Evolutionary conservation across 1,140 invertebrate species (phyloP).

Genomic region (Neotoxoptera formosana): DNA sequence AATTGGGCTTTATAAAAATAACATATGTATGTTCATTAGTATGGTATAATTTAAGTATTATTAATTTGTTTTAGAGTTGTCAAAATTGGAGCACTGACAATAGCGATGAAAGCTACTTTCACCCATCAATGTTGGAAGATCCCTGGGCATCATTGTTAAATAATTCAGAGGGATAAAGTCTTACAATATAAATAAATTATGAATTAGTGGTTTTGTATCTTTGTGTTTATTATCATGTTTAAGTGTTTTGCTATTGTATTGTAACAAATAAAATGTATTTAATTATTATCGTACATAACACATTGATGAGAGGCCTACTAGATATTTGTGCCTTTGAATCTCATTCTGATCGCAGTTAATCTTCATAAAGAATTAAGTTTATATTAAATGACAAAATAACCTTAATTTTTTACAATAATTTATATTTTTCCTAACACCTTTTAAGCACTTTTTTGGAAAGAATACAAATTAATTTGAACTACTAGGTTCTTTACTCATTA

Average conservation of each 20-base stretch:
- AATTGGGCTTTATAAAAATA: neutral
- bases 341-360: neutral
- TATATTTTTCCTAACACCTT: neutral
- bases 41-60: neutral
- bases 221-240: neutral
- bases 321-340: neutral
- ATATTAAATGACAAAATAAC: neutral
- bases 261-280: neutral
- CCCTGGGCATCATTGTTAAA: slow-evolving; percentile 31
- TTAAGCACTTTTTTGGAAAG: too few species aligned
- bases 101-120: slow-evolving; percentile 14
- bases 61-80: slow-evolving; percentile 11
- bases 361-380: neutral
- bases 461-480: too few species aligned
- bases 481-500: too few species aligned
- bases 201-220: neutral
- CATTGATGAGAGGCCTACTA: neutral
- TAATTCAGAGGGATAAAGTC: neutral
- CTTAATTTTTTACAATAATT: neutral
- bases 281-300: neutral
- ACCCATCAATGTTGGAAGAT: slow-evolving; percentile 55
- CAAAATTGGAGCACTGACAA: neutral
- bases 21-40: too few species aligned
- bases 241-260: neutral
- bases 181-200: neutral